Percentiles rank a stretch among this genome's conserved stretches.
These are phyloP conservation scores for Pentamera pediparva DNA, from an alignment of 53 echinoderm and acorn worm species.

Conservation along the genomic window DNA sequence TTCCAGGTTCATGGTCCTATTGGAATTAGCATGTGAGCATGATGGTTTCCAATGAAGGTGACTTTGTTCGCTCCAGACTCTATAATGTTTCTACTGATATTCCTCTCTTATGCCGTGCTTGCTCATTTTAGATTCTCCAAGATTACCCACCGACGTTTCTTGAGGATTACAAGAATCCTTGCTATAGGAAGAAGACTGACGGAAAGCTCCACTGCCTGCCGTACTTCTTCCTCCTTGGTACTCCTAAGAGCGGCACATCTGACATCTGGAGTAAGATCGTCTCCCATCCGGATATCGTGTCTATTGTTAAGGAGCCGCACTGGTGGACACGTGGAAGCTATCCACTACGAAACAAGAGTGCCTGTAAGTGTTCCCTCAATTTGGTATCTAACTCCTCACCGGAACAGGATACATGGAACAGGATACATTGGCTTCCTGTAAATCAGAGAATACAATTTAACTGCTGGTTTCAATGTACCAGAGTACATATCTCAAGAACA, in stretches of 20 bases:
- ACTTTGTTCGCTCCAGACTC: too few species aligned
- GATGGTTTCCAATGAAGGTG: too few species aligned
- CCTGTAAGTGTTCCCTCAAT: neutral
- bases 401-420: too few species aligned
- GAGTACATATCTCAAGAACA: neutral
- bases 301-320: constrained; percentile 41
- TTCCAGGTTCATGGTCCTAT: too few species aligned
- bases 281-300: constrained; percentile 27
- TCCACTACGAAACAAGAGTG: neutral
- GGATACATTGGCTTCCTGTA: too few species aligned
- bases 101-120: neutral
- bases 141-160: neutral
- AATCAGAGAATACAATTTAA: too few species aligned
- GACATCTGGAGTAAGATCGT: constrained; percentile 38
- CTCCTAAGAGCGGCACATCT: constrained; percentile 52
- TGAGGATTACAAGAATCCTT: constrained; percentile 4
- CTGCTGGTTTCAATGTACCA: neutral
- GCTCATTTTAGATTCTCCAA: neutral
- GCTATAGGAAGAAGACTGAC: neutral
- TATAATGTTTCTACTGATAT: too few species aligned
- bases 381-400: neutral
- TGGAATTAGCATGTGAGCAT: too few species aligned
- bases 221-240: constrained; percentile 49
- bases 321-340: constrained; percentile 52
- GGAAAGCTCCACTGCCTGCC: constrained; percentile 42